Base-by-base conservation (phyloP, 2,888 invertebrate species). In the Anaspis maculata region DNA sequence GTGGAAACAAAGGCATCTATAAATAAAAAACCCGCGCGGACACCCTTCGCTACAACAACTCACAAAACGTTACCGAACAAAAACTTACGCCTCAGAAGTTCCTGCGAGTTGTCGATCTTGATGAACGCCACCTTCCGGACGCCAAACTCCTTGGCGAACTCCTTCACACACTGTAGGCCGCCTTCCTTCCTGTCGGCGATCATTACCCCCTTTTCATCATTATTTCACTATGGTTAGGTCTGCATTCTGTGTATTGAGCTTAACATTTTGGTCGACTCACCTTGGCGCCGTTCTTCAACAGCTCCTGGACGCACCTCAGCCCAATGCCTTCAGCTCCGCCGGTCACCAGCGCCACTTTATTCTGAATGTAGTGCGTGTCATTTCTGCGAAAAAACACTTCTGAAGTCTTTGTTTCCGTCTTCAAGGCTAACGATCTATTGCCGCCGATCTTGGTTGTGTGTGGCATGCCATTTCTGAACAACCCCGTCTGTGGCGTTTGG, bases 61-160 rank as follows among this genome's bases (percentile, higher is more conserved):
- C 9, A 19, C 5, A 19, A 19, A 19, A 19, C 19, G 19, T 6
- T 19, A 19, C 5, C 5, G 19, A 16, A 28, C 21, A 25, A 15
- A 9, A 13, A 24, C 54, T 57, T 59, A 24, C n/a, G 11, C 4
- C n/a, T 13, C 7, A 14, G 7, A 13, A 27, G 12, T 27, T 10
- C 10, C 4, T 10, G 4, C 7, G 7, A 15, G 13, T 10, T 21
- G 12, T 19, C 80, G 47, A 79, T 78, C 37, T 74, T 75, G 47
- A 78, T 78, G 53, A 79, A 82, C 36, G 80, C 64, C 2, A 77
- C 75, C 38, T 73, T 75, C 54, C 77, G 75, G 44, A 76, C 70
- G 23, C 81, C 80, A 52, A 74, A 77, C 50, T 76, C 74, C 13
- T 70, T 66, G 10, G 73, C 71, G 14, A 81, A 61, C 36, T 73